Conservation (phyloP, 2,888 invertebrate species). For the Operophtera brumata region DNA sequence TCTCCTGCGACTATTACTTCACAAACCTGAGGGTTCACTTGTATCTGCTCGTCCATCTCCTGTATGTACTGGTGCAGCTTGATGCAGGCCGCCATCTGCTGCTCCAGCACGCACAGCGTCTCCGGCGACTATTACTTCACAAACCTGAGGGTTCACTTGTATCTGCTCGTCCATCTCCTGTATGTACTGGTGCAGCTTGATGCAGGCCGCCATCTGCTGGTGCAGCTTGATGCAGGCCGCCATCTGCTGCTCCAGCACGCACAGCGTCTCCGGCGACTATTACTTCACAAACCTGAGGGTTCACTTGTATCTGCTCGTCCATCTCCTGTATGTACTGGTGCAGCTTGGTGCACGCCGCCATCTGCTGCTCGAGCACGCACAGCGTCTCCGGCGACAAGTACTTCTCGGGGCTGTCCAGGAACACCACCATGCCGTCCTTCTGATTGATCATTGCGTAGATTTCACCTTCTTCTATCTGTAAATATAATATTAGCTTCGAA, state of each 20-base stretch:
- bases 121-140: slow-evolving; percentile 96
- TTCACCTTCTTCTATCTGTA: slow-evolving; percentile 96
- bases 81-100: slow-evolving; percentile 92
- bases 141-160: slow-evolving; percentile 93
- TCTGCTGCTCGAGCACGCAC: slow-evolving; percentile 91
- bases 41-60: slow-evolving; percentile 97
- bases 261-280: slow-evolving; percentile 83
- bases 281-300: slow-evolving; percentile 83
- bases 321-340: slow-evolving; percentile 94
- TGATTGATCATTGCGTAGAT: slow-evolving; percentile 98
- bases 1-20: slow-evolving; percentile 62
- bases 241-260: slow-evolving; percentile 92
- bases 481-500: background rate
- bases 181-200: slow-evolving; percentile 94
- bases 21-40: slow-evolving; percentile 90
- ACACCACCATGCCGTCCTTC: slow-evolving; percentile 98
- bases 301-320: slow-evolving; percentile 97
- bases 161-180: slow-evolving; percentile 97
- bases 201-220: slow-evolving; percentile 91
- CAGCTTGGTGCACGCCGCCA: slow-evolving; percentile 91
- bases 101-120: slow-evolving; percentile 92
- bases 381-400: slow-evolving; percentile 95
- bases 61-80: slow-evolving; percentile 93
- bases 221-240: slow-evolving; percentile 92
- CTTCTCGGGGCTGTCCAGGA: slow-evolving; percentile 97